Conservation (phyloP, 1,140 invertebrate species). For the Apis dorsata region DNA sequence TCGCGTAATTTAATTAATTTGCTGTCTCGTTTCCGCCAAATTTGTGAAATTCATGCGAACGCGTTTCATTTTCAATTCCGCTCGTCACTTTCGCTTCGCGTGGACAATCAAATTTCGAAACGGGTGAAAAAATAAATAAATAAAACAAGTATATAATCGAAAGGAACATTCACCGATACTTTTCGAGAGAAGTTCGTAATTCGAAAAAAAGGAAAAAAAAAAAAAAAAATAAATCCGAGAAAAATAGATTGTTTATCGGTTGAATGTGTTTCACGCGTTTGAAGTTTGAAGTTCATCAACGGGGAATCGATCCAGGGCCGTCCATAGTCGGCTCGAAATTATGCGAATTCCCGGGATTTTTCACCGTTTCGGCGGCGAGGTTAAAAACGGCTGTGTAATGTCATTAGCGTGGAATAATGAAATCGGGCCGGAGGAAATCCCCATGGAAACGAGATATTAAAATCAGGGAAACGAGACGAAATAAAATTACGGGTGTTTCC, state of each 20-base stretch:
- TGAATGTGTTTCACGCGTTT: neutral
- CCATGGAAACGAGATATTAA: conserved; percentile 16
- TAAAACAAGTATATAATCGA: no score
- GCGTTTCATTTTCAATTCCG: no score
- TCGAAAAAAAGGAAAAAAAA: neutral
- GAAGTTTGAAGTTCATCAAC: conserved; percentile 22
- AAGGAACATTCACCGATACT: no score
- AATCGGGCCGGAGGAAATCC: conserved; percentile 6
- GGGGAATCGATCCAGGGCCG: neutral
- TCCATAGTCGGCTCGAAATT: neutral
- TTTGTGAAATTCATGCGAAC: no score
- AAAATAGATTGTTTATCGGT: neutral
- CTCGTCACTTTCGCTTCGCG: no score
- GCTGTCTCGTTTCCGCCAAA: no score
- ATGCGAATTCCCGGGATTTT: conserved; percentile 6
- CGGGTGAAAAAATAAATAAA: no score
- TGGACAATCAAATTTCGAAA: no score
- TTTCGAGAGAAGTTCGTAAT: no score
- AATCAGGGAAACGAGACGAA: conserved; percentile 9
- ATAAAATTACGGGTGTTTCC: conserved; percentile 21
- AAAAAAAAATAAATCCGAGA: neutral
- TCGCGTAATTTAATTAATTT: no score
- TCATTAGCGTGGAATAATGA: conserved; percentile 26
- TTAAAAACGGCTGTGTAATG: conserved; percentile 25
- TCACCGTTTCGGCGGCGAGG: neutral